A percentile compares a stretch with the other conserved stretches of the same genome.
These are phyloP conservation scores for Nomada flava DNA, from an alignment of 2,888 invertebrate species.

Conservation along the genomic window DNA sequence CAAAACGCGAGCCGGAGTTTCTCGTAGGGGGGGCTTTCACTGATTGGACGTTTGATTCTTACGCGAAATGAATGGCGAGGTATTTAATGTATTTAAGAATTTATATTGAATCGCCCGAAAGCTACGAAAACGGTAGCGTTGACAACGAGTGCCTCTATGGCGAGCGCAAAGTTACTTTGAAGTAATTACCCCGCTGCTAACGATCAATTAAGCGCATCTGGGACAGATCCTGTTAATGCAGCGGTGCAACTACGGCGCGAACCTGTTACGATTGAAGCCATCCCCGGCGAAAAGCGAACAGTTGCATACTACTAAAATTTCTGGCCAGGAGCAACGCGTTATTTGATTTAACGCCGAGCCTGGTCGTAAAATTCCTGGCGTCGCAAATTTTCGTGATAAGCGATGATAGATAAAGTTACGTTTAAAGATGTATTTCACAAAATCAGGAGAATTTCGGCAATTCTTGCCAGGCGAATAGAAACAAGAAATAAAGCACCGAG, in stretches of 20 bases:
- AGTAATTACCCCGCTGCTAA: constrained; percentile 37
- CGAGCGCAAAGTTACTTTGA: constrained; percentile 23
- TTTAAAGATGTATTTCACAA: too few species aligned
- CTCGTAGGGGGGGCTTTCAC: background rate
- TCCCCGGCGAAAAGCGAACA: constrained; percentile 2
- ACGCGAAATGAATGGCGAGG: too few species aligned
- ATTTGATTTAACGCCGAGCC: constrained; percentile 28
- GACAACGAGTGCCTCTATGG: background rate
- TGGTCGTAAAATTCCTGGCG: background rate
- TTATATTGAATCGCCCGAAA: background rate
- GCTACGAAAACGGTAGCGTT: too few species aligned
- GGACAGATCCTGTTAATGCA: constrained; percentile 48
- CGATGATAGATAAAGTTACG: too few species aligned
- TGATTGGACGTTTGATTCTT: background rate
- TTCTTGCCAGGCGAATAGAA: background rate
- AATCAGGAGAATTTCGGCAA: background rate
- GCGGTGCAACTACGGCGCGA: constrained; percentile 21
- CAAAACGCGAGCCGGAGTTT: background rate
- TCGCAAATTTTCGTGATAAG: too few species aligned
- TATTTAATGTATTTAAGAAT: background rate
- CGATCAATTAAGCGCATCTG: constrained; percentile 54
- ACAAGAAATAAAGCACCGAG: constrained; percentile 37
- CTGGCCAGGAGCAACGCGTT: constrained; percentile 26
- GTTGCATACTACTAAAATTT: constrained; percentile 24
- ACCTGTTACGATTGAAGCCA: constrained; percentile 15